phyloP scores from a whole-genome alignment of 2,888 invertebrate genomes.

The Cheiracanthium punctorium region DNA sequence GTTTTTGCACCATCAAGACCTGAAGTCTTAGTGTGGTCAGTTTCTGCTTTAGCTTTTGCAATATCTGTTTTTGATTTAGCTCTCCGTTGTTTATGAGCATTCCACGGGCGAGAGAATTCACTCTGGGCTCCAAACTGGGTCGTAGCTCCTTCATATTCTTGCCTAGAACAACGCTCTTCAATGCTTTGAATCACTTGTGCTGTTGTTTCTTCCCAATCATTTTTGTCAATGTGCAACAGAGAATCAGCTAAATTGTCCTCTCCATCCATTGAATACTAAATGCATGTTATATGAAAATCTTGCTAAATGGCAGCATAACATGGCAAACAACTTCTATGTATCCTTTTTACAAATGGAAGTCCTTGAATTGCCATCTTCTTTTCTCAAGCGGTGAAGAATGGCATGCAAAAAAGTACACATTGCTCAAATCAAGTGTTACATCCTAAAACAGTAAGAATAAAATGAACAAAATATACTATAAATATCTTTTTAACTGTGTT shows the following conservation, averaged over 20 bases:
- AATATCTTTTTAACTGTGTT: too few species aligned
- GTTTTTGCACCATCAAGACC: slow-evolving; percentile 12
- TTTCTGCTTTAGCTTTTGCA: slow-evolving; percentile 32
- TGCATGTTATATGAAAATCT: slow-evolving; percentile 55
- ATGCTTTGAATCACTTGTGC: slow-evolving; percentile 65
- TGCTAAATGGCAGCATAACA: slow-evolving; percentile 30
- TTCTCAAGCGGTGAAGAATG: slow-evolving; percentile 11
- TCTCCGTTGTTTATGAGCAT: slow-evolving; percentile 17
- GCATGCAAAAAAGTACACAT: neutral
- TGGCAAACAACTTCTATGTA: slow-evolving; percentile 11
- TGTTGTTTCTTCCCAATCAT: slow-evolving; percentile 66
- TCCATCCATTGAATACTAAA: slow-evolving; percentile 66
- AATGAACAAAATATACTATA: too few species aligned
- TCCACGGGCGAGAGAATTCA: slow-evolving; percentile 47
- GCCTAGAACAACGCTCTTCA: slow-evolving; percentile 60
- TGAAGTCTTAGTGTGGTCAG: slow-evolving; percentile 17
- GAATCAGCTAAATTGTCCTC: slow-evolving; percentile 59
- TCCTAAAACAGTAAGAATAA: neutral
- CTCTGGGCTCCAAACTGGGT: slow-evolving; percentile 65
- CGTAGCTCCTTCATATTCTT: slow-evolving; percentile 54
- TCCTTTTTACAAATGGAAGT: neutral
- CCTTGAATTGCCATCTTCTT: slow-evolving; percentile 15
- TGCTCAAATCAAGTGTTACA: neutral
- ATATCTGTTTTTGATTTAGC: slow-evolving; percentile 27
- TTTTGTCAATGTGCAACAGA: slow-evolving; percentile 61